Conservation (phyloP, 2,888 invertebrate genomes). For the Micropterix aruncella region DNA sequence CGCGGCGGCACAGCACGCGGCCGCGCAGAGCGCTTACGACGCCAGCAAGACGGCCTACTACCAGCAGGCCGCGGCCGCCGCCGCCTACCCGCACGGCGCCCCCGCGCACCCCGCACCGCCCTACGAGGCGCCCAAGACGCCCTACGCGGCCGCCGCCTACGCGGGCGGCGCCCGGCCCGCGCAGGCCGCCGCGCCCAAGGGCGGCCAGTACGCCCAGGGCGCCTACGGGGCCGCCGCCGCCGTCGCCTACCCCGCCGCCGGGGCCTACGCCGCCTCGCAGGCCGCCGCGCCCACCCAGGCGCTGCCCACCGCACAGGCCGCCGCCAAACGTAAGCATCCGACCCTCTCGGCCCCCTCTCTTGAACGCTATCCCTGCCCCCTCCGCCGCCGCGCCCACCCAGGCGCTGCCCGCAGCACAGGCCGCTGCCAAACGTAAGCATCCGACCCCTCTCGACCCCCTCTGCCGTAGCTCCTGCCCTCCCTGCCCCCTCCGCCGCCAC, state of each 20-base stretch:
- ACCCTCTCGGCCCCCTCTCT: slow-evolving; percentile 26
- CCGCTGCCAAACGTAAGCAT: slow-evolving; percentile 43
- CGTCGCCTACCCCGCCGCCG: slow-evolving; percentile 23
- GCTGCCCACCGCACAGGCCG: slow-evolving; percentile 39
- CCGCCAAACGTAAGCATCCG: slow-evolving; percentile 45
- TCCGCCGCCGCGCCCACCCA: slow-evolving; percentile 27
- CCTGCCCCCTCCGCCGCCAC: slow-evolving; percentile 26
- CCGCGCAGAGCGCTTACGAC: slow-evolving; percentile 56
- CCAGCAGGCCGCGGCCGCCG: slow-evolving; percentile 61
- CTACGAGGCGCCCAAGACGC: slow-evolving; percentile 49
- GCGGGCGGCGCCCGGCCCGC: slow-evolving; percentile 48
- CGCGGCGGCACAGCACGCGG: slow-evolving; percentile 25
- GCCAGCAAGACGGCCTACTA: slow-evolving; percentile 75
- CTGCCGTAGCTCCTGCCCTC: slow-evolving; percentile 23
- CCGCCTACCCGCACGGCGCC: slow-evolving; percentile 40
- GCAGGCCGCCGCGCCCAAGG: slow-evolving; percentile 40
- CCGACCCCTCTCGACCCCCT: slow-evolving; percentile 1
- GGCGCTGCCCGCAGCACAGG: slow-evolving; percentile 38
- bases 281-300: slow-evolving; percentile 28
- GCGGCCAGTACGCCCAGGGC: slow-evolving; percentile 43
- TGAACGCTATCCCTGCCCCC: slow-evolving; percentile 23
- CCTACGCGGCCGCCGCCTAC: slow-evolving; percentile 47
- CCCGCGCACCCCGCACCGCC: slow-evolving; percentile 44
- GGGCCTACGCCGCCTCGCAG: slow-evolving; percentile 26
- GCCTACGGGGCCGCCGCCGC: slow-evolving; percentile 43